Percentiles rank a stretch among this genome's conserved stretches.
Conservation (phyloP, 2,888 invertebrate genomes). For the Plebejus argus region DNA sequence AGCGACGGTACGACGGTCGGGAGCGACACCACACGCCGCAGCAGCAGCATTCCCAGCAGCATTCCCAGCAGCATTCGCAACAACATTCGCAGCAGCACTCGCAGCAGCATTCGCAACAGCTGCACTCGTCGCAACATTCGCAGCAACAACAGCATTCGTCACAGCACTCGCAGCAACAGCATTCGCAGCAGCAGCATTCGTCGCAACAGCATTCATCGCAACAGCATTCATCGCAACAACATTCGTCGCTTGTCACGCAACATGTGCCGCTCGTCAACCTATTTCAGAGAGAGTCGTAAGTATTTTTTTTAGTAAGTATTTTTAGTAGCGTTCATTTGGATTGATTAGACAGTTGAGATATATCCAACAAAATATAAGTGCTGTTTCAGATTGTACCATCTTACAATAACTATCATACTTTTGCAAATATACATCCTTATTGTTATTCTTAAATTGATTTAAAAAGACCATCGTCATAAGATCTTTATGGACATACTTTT, state of each 20-base stretch:
- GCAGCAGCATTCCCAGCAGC: conserved; percentile 56
- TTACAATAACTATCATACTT: neutral
- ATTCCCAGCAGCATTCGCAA: conserved; percentile 55
- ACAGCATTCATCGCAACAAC: neutral
- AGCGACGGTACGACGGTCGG: conserved; percentile 47
- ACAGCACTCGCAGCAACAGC: conserved; percentile 53
- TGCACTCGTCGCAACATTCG: conserved; percentile 34
- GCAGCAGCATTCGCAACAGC: conserved; percentile 54
- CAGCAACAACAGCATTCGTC: conserved; percentile 54
- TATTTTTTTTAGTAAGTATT: neutral
- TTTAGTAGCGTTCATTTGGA: neutral
- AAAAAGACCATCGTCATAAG: neutral
- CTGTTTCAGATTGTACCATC: neutral
- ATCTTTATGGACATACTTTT: neutral
- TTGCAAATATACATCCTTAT: no score
- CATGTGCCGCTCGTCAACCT: neutral
- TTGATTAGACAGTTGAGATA: neutral
- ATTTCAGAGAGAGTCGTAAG: conserved; percentile 5
- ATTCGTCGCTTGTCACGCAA: neutral
- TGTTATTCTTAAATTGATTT: neutral
- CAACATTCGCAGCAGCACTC: conserved; percentile 56
- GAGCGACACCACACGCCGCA: conserved; percentile 50
- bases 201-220: conserved; percentile 53
- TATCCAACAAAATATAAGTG: neutral
- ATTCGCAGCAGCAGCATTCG: conserved; percentile 35